Percentiles rank a stretch among this genome's conserved stretches.
Evolutionary conservation across 35 echinoderm and acorn worm genomes (phyloP).

Genomic region (Heliocidaris tuberculata): DNA sequence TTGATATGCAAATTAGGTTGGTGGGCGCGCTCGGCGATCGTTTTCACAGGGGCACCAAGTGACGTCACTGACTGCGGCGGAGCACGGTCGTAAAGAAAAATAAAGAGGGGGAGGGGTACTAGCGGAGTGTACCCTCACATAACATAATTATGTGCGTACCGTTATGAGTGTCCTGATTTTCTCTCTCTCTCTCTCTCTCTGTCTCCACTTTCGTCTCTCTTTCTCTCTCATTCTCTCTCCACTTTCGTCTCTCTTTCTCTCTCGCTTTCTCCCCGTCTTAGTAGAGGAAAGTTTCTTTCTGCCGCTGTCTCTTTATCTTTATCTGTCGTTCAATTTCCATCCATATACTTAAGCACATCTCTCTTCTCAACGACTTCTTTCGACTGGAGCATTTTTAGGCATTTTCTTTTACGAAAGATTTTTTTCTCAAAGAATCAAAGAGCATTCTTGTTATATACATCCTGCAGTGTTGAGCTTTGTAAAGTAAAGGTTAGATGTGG

Average conservation of each 20-base stretch:
- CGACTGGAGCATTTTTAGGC: no score
- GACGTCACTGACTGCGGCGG: neutral
- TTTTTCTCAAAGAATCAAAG: no score
- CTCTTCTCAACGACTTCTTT: no score
- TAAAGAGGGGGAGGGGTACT: neutral
- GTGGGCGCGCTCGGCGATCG: neutral
- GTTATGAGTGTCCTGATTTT: neutral
- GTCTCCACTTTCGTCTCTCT: neutral
- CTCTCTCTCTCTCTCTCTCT: neutral
- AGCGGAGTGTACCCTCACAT: neutral
- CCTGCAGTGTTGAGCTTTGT: no score
- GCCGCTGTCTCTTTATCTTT: no score
- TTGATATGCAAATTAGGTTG: slow-evolving; percentile 12
- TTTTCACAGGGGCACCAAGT: neutral
- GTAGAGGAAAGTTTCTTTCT: neutral
- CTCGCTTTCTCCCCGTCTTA: neutral
- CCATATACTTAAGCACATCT: no score
- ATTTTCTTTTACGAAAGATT: no score
- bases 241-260: neutral
- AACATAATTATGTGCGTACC: neutral
- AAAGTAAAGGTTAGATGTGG: no score
- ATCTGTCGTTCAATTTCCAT: no score
- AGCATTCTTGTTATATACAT: no score
- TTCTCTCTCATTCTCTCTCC: neutral
- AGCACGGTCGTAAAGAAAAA: neutral